Evolutionary conservation across 2,113 vertebrate species (phyloP).

Genomic region (Chlamydotis undulata): DNA sequence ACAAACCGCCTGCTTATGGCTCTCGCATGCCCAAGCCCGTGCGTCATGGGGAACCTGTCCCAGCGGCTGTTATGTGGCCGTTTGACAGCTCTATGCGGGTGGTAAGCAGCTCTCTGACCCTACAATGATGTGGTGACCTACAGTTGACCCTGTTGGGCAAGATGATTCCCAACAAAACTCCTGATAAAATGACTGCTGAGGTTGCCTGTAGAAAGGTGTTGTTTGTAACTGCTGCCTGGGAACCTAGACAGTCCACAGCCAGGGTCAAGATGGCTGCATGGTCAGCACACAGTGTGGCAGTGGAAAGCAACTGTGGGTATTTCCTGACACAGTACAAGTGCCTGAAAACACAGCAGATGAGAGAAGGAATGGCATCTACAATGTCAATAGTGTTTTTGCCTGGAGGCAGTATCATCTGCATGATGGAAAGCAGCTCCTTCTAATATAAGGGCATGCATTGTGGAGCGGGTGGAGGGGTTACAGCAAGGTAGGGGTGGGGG

Average conservation of each 20-base stretch:
- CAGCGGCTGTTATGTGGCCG: neutral
- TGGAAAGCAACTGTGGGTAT: neutral
- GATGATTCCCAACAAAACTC: neutral
- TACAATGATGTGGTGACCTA: neutral
- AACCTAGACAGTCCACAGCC: neutral
- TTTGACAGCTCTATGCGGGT: neutral
- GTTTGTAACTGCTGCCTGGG: neutral
- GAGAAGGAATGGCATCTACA: neutral
- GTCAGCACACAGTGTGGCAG: neutral
- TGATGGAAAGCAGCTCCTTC: rapidly evolving
- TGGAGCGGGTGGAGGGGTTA: no score
- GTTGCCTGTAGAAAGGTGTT: neutral
- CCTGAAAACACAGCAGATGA: neutral
- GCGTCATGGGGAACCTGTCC: neutral
- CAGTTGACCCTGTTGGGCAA: neutral
- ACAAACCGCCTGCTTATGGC: neutral
- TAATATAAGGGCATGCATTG: rapidly evolving
- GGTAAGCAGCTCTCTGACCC: neutral
- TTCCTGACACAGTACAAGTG: no score
- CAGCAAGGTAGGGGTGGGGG: no score
- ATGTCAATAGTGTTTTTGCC: neutral
- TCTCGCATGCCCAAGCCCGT: neutral
- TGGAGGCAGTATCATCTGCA: rapidly evolving
- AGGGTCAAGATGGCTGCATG: no score
- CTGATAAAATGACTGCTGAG: neutral